Evolutionary conservation across 2,888 invertebrate species (phyloP).

Genomic region (Diadromus collaris): DNA sequence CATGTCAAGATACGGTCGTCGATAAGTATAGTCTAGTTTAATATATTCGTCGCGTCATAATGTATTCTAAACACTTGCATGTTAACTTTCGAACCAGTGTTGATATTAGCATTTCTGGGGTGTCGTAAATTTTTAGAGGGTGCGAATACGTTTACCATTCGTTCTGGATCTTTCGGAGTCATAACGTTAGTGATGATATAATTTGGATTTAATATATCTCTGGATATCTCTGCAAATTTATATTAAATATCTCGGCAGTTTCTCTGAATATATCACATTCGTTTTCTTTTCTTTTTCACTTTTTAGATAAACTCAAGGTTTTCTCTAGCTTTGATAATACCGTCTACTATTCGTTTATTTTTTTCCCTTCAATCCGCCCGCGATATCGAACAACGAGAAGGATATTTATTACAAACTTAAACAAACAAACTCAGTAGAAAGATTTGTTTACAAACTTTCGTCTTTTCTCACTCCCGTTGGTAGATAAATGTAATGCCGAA

Average conservation of each 20-base stretch:
- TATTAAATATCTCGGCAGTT: not conserved
- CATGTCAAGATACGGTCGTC: not conserved
- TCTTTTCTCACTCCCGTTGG: not conserved
- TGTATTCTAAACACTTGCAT: not conserved
- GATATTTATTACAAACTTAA: constrained; percentile 24
- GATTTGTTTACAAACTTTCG: constrained; percentile 24
- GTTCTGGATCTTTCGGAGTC: not conserved
- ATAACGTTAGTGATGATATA: not conserved
- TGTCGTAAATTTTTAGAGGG: not conserved
- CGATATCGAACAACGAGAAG: constrained; percentile 38
- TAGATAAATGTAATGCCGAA: constrained; percentile 6
- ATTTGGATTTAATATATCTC: too few species aligned
- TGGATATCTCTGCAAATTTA: too few species aligned
- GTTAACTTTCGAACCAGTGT: not conserved
- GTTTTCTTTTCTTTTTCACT: not conserved
- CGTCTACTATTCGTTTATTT: constrained; percentile 19
- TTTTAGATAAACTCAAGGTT: not conserved
- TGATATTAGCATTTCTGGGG: not conserved
- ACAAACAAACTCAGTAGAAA: not conserved
- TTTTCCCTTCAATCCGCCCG: constrained; percentile 23
- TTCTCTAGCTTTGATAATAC: constrained; percentile 32
- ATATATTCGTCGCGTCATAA: not conserved
- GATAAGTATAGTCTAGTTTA: not conserved
- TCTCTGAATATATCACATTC: not conserved
- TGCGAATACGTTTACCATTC: not conserved